phyloP scores from a whole-genome alignment of 2,113 vertebrate genomes.

The Dicaeum eximium region DNA sequence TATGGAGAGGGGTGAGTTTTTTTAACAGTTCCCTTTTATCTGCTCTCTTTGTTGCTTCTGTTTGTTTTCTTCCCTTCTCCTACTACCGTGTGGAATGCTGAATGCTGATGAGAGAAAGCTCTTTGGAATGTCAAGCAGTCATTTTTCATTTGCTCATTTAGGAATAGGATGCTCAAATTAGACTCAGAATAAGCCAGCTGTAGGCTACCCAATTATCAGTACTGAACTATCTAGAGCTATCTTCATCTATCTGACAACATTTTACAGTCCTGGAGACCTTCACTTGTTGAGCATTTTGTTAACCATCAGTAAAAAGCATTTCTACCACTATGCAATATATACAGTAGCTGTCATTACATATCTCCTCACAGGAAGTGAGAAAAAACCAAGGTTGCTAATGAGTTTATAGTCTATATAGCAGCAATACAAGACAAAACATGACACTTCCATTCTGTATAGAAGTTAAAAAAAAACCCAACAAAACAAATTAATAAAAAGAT shows the following conservation, averaged over 20 bases:
- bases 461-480: not conserved
- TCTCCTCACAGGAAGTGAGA: not conserved
- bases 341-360: not conserved
- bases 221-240: not conserved
- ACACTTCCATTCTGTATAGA: not conserved
- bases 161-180: not conserved
- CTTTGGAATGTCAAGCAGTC: slow-evolving; percentile 29
- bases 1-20: not conserved
- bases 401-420: not conserved
- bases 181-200: not conserved
- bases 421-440: not conserved
- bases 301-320: not conserved
- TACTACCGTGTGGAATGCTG: not conserved
- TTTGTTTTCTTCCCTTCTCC: slow-evolving; percentile 1
- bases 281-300: not conserved
- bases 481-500: not conserved
- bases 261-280: not conserved
- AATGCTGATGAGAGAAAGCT: slow-evolving; percentile 16
- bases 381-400: not conserved
- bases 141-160: slow-evolving; percentile 35
- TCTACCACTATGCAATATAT: not conserved
- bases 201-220: not conserved
- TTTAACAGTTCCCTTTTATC: not conserved
- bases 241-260: not conserved
- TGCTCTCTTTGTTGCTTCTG: not conserved